Evolutionary conservation across 2,888 invertebrate genomes (phyloP), one percentile per base, ranked within the genome.

Genomic region (Caradrina kadenii): DNA sequence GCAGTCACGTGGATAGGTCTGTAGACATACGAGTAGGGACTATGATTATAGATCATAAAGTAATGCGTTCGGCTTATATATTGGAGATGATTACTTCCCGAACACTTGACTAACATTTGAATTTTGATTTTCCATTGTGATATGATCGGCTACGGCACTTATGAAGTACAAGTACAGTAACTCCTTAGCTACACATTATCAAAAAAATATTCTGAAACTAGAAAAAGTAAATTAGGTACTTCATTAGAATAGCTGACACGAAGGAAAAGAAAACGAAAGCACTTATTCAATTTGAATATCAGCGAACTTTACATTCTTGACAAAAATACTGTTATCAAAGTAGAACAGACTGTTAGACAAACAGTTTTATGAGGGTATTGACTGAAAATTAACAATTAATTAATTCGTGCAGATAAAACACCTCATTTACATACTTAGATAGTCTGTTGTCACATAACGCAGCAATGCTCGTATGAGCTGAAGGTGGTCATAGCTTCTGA

Each of bases 361-460:
- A 53, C 61, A 63, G 48, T 55, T 63, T 72, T 49, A 63, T 68
- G 78, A 59, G 77, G 64, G 73, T 65, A 63, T 65, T 78, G 50
- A 64, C 81, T 73, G 73, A 31, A 67, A 39, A 62, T 66, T 45
- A 11, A 54, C 42, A 50, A 55, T 49, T 31, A 80, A 76, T 80
- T 76, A 65, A 70, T 63, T 76, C 55, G 22, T 52, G 45, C 59
- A 45, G 62, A 66, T 2, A 65, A 56, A 54, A 49, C 45, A 10
- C 17, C 45, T 60, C 22, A 76, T 76, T 80, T 42, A n/a, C 77
- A 71, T 80, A 17, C 17, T 17, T 45, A 71, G 81, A 80, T 78
- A 60, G 50, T 58, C 22, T 15, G n/a, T 10, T 11, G 5, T 39
- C 13, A 56, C 19, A 8, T 45, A 35, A 17, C 45, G 15, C 4